Conservation (phyloP, 2,113 vertebrate species). For the Rousettus leschenaultii region DNA sequence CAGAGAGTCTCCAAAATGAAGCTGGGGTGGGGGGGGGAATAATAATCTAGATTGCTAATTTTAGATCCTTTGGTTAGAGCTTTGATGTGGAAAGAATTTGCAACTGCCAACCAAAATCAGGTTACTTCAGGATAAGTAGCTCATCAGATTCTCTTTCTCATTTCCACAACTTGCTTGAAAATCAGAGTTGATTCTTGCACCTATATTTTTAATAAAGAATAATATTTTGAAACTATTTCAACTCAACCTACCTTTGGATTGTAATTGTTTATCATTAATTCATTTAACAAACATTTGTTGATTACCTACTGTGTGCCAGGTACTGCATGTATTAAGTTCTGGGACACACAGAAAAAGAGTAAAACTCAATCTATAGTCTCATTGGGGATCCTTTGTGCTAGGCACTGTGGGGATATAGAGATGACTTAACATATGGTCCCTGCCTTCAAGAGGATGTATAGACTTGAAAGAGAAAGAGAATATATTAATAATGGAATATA, state of each 20-base stretch:
- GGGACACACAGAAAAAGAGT: not conserved
- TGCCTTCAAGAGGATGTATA: not conserved
- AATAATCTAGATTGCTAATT: not conserved
- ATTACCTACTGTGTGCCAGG: not conserved
- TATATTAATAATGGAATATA: not conserved
- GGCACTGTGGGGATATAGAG: not conserved
- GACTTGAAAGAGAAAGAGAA: not conserved
- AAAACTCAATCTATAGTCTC: not conserved
- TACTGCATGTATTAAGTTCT: not conserved
- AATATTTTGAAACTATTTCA: conserved; percentile 5
- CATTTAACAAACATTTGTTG: not conserved
- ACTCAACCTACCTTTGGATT: not conserved
- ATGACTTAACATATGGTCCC: not conserved
- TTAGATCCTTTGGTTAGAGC: not conserved
- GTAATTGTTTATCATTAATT: not conserved
- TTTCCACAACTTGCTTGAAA: not conserved
- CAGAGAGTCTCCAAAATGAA: not conserved
- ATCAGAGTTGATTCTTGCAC: not conserved
- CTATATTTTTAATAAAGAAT: not conserved
- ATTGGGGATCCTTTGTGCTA: not conserved
- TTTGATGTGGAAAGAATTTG: not conserved
- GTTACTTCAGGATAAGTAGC: not conserved
- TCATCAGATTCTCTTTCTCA: not conserved
- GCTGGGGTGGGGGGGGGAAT: not conserved
- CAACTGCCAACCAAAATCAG: not conserved